Base-by-base conservation (phyloP, 2,797 vertebrate species). In the Epinephelus coioides region DNA sequence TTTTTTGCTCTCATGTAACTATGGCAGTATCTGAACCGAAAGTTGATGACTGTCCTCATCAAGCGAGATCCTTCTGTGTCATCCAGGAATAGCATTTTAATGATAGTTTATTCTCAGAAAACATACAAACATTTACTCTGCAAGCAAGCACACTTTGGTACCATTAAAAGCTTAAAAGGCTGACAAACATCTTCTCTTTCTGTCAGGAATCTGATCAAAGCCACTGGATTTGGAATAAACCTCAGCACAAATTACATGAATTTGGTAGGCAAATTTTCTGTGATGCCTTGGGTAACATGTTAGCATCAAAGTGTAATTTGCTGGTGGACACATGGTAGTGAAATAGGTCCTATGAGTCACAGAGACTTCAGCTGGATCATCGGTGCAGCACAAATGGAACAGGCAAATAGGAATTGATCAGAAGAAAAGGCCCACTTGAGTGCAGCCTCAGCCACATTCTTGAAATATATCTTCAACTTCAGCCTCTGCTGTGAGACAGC, bases 41-140 rank as follows among this genome's bases (percentile, higher is more conserved):
- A 55, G 2, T 27, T 44, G 12, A 84, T 60, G 53, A 85, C 25
- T 43, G 38, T 61, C 25, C 44, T 78, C 64, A 60, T 86, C 19
- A 70, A 19, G 70, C 49, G 51, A 76, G 7, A 76, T 38, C 60
- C 13, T 69, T 78, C 67, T 57, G 46, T 53, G 3, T 19, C 47
- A 56, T 61, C 77, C 74, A 73, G 61, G 57, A 88, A 89, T 84
- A 83, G 71, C 40, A 2, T 34, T 82, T 81, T 84, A 81, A 86
- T 87, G 60, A 78, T 51, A 19, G 5, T 77, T 75, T 85, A 87
- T 82, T 85, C 43, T 51, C 4, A 73, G 53, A 43, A 75, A 68
- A 54, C 49, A 73, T 19, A 69, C 11, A 62, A 70, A 47, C 54
- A 63, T 71, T 73, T 44, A 44, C 30, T 43, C 8, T 55, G 30